Evolutionary conservation across 1,140 invertebrate species (phyloP).

Genomic region (Trachymyrmex septentrionalis): DNA sequence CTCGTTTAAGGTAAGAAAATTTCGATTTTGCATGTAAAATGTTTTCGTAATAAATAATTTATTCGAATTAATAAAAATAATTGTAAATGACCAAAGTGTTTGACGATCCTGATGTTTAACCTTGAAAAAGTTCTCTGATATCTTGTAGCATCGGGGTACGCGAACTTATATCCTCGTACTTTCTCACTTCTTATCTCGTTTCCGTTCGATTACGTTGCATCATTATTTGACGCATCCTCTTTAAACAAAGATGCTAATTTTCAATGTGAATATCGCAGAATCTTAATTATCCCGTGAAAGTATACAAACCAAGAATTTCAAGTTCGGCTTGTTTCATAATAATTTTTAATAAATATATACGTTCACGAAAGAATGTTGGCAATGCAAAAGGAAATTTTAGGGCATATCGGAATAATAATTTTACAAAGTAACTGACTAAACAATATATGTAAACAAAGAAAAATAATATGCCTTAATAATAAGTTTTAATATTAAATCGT

Average conservation of each 20-base stretch:
- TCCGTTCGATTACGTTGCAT: conserved; percentile 13
- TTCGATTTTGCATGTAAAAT: neutral
- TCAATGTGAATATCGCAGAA: neutral
- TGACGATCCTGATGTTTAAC: conserved; percentile 1
- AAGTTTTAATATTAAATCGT: neutral
- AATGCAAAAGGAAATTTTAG: neutral
- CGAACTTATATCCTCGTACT: conserved; percentile 15
- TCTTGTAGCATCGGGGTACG: neutral
- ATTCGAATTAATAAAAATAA: conserved; percentile 23
- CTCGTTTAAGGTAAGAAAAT: neutral
- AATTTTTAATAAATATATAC: neutral
- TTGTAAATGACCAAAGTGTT: neutral
- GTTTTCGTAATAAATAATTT: neutral
- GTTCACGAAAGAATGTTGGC: neutral
- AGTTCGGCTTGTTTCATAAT: neutral
- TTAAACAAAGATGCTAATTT: conserved; percentile 18
- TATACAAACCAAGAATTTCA: neutral
- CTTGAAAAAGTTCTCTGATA: conserved; percentile 47
- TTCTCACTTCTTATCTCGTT: conserved; percentile 25
- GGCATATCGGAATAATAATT: neutral
- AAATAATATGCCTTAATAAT: neutral
- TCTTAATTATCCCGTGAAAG: neutral
- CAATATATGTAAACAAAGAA: neutral
- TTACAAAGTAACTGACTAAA: neutral
- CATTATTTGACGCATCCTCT: conserved; percentile 28